Base-by-base conservation (phyloP, 2,888 invertebrate species). In the Sclerodermus sp. region DNA sequence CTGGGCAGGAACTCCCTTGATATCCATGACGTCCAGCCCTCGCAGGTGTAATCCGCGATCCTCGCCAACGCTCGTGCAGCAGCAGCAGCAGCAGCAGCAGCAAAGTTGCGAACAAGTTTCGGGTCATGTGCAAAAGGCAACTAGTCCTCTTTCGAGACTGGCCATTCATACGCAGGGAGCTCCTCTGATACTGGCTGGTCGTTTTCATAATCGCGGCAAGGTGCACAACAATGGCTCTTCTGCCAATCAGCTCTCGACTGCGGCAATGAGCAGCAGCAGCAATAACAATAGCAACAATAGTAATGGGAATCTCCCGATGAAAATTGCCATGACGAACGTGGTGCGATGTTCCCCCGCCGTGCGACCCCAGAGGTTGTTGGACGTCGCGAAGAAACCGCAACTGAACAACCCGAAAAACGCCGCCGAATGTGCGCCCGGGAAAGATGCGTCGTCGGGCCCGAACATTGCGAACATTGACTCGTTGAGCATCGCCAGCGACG, bases 101-200 rank as follows among this genome's bases (percentile, higher is more conserved):
- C 51, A 60, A 58, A 48, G 60, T 45, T 52, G 58, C 52, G 53
- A 58, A 53, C 53, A 51, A 52, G 42, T 51, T 42, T 59, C 63
- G 49, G 49, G 57, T 51, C 68, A 71, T 57, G 51, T 67, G 49
- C 72, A 70, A 46, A 66, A 67, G 54, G 71, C 66, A 47, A 81
- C 71, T 18, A 74, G 83, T 59, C 85, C 86, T 38, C 84, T 91
- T 57, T 86, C 90, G 9, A 85, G 89, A 66, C 79, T 92, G 57
- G 91, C 91, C 12, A 87, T 89, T 70, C 91, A 92, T 77, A 89
- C 91, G 4, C 91, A 91, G 74, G 92, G 92, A 38, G 89, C 88
- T 39, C 92, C 93, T n/a, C 81, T 93, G 55, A 89, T 92, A 61
- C 82, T 90, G 53, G 82, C 89, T 64, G 85, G 87, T 62, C 81